These are phyloP conservation scores for Linhomoeus sp. DNA, from an alignment of 2,888 invertebrate species.

Conservation along the genomic window DNA sequence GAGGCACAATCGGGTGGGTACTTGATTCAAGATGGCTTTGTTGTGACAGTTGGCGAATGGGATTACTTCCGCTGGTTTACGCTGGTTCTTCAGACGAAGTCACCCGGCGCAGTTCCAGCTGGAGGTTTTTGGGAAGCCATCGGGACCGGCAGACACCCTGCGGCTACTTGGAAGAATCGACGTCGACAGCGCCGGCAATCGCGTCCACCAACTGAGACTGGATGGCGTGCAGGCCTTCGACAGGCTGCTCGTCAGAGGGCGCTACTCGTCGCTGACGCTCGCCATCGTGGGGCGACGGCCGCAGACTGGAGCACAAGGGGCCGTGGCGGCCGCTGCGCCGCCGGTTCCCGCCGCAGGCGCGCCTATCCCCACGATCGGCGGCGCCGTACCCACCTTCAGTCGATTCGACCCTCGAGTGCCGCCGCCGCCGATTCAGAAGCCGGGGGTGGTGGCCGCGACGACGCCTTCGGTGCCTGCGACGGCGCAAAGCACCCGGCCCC, in stretches of 20 bases:
- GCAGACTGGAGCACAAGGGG: not conserved
- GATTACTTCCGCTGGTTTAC: no score
- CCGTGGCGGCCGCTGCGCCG: no score
- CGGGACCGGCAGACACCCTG: no score
- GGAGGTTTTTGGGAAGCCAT: not conserved
- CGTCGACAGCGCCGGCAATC: no score
- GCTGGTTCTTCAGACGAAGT: not conserved
- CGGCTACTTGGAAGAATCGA: no score
- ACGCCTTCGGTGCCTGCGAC: not conserved
- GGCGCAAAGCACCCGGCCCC: no score
- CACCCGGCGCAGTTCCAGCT: not conserved
- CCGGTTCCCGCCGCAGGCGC: not conserved
- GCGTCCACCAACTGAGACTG: no score
- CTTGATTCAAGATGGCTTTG: no score
- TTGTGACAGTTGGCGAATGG: no score
- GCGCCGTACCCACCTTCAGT: not conserved
- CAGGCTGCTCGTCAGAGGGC: slow-evolving; percentile 73
- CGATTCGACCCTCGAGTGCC: not conserved
- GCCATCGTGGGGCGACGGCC: slow-evolving; percentile 63
- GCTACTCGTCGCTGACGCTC: slow-evolving; percentile 79
- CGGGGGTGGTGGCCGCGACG: not conserved
- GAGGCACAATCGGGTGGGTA: no score
- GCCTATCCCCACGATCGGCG: not conserved
- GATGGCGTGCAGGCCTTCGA: slow-evolving; percentile 33
- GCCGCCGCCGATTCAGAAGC: not conserved